Conservation (phyloP, 2,888 invertebrate genomes). For the Venustoraphidia nigricollis region DNA sequence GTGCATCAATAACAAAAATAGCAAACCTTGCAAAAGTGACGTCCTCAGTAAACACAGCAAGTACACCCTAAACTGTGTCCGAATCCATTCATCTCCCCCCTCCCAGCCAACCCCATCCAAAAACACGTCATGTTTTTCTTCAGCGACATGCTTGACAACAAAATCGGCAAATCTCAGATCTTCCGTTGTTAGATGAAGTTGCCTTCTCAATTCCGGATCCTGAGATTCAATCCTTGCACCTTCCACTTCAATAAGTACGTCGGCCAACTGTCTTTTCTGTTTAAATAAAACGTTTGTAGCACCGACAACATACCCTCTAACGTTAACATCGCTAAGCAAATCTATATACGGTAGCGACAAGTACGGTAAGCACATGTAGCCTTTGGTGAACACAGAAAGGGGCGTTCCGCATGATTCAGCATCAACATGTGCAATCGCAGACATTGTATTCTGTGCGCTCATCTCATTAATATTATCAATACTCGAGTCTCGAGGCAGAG, state of each 20-base stretch:
- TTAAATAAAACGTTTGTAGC: slow-evolving; percentile 98
- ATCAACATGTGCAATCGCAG: slow-evolving; percentile 45
- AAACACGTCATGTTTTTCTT: slow-evolving; percentile 50
- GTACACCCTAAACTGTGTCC: slow-evolving; percentile 84
- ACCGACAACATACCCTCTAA: slow-evolving; percentile 77
- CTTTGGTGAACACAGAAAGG: slow-evolving; percentile 72
- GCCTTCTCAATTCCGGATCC: slow-evolving; percentile 64
- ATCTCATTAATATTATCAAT: slow-evolving; percentile 42
- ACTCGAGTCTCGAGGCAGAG: slow-evolving; percentile 56
- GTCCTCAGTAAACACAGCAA: slow-evolving; percentile 68
- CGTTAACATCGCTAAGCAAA: slow-evolving; percentile 71
- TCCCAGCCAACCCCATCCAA: slow-evolving; percentile 66
- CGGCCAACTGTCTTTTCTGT: slow-evolving; percentile 83
- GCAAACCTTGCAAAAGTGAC: slow-evolving; percentile 51
- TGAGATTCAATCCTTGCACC: slow-evolving; percentile 68
- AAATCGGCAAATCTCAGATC: slow-evolving; percentile 93
- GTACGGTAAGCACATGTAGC: slow-evolving; percentile 90
- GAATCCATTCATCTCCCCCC: slow-evolving; percentile 93
- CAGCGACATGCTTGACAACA: slow-evolving; percentile 58
- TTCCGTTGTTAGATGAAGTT: slow-evolving; percentile 81
- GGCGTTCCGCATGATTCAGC: slow-evolving; percentile 76
- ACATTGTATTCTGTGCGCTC: slow-evolving; percentile 40
- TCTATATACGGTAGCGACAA: slow-evolving; percentile 90
- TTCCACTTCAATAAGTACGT: slow-evolving; percentile 82
- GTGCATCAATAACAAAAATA: not conserved